Percentiles rank a stretch among this genome's conserved stretches.
Evolutionary conservation across 2,797 vertebrate species (phyloP).

Genomic region (Adrianichthys oophorus): DNA sequence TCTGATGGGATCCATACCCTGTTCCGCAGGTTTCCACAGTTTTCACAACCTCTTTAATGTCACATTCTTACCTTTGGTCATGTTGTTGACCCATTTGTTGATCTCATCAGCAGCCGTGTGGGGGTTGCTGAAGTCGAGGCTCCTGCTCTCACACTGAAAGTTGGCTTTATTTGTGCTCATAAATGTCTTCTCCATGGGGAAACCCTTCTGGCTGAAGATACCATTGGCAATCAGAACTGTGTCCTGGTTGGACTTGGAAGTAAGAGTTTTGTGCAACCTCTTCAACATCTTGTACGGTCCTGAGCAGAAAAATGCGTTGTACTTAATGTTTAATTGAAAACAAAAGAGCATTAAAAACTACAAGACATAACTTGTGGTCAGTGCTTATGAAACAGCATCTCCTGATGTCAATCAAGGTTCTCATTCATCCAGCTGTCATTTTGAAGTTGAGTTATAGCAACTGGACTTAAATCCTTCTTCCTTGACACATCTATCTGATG

Average conservation of each 20-base stretch:
- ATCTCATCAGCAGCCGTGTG: constrained; percentile 80
- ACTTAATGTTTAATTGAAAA: too few relatives aligned
- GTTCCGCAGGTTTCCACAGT: too few relatives aligned
- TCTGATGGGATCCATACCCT: too few relatives aligned
- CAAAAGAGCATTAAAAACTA: too few relatives aligned
- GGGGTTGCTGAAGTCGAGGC: constrained; percentile 82
- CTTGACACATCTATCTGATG: too few relatives aligned
- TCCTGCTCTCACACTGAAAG: constrained; percentile 85
- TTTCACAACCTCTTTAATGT: too few relatives aligned
- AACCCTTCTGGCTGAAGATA: constrained; percentile 84
- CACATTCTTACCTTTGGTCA: constrained; percentile 83
- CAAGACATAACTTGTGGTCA: background rate
- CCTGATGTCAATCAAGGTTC: too few relatives aligned
- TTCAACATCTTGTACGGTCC: constrained; percentile 90
- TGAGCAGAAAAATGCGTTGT: constrained; percentile 45
- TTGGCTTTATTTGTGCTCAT: constrained; percentile 86
- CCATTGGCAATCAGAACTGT: constrained; percentile 88
- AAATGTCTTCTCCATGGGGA: constrained; percentile 83
- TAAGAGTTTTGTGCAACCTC: constrained; percentile 90
- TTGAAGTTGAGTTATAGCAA: too few relatives aligned
- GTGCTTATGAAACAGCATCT: background rate
- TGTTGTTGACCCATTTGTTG: constrained; percentile 91
- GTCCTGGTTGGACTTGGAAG: constrained; percentile 88
- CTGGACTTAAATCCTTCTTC: too few relatives aligned
- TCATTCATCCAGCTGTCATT: too few relatives aligned